Evolutionary conservation across 1,140 invertebrate genomes (phyloP).

Genomic region (Lepidurus apus): DNA sequence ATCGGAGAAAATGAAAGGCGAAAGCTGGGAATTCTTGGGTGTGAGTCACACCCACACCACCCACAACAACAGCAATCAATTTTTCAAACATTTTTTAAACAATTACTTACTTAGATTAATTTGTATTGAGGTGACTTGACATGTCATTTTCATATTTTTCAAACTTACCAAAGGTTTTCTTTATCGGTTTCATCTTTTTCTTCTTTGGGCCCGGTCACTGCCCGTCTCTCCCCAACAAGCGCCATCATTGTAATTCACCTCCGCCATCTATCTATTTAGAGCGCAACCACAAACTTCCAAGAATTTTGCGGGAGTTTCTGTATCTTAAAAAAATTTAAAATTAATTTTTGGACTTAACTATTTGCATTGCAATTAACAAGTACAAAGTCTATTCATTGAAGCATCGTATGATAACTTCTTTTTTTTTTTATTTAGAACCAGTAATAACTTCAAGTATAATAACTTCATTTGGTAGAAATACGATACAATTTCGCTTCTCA

Average conservation of each 20-base stretch:
- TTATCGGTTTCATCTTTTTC: constrained; percentile 44
- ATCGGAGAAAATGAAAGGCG: neutral
- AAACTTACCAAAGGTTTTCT: constrained; percentile 47
- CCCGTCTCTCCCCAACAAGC: neutral
- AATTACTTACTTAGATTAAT: constrained; percentile 23
- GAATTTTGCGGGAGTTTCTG: too few species aligned
- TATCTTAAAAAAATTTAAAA: too few species aligned
- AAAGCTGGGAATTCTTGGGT: neutral
- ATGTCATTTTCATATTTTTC: neutral
- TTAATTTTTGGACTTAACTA: too few species aligned
- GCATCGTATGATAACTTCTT: too few species aligned
- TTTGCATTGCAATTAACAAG: too few species aligned
- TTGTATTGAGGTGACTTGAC: neutral
- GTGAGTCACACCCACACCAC: neutral
- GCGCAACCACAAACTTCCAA: too few species aligned
- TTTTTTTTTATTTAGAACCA: too few species aligned
- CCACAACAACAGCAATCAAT: constrained; percentile 26
- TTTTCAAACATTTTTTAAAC: constrained; percentile 28
- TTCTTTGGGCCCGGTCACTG: constrained; percentile 26
- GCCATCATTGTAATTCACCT: neutral
- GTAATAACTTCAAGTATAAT: too few species aligned
- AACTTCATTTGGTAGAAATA: too few species aligned
- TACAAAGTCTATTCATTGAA: too few species aligned
- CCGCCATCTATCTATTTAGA: neutral
- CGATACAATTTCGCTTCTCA: too few species aligned